Evolutionary conservation across 2,888 invertebrate species (phyloP).

Genomic region (Agriotes lineatus): DNA sequence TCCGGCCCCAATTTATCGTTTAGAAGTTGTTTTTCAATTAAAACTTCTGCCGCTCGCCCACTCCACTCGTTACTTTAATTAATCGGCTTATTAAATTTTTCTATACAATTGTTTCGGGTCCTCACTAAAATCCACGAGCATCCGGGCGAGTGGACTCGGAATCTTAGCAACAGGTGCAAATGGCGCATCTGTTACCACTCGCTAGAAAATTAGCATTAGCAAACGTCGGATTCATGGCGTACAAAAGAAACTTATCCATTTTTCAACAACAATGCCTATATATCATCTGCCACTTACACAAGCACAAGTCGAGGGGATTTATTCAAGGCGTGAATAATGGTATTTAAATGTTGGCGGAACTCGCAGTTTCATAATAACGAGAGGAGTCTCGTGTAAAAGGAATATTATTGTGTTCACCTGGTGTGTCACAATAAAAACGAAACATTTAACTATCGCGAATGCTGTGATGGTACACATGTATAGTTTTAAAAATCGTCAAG

Average conservation of each 20-base stretch:
- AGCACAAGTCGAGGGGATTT: slow-evolving; percentile 6
- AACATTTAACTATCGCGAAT: no score
- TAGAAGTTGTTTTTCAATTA: slow-evolving; percentile 23
- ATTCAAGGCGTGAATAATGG: slow-evolving; percentile 2
- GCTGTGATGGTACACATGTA: no score
- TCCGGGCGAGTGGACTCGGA: background rate
- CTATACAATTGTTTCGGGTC: background rate
- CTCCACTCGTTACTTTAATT: slow-evolving; percentile 16
- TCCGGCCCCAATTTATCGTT: slow-evolving; percentile 14
- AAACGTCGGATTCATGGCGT: background rate
- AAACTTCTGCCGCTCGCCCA: slow-evolving; percentile 14
- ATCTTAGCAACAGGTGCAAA: slow-evolving; percentile 15
- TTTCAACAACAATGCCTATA: slow-evolving; percentile 3
- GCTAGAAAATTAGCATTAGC: slow-evolving; percentile 13
- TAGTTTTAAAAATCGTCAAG: no score
- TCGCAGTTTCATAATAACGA: background rate
- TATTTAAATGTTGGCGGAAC: background rate
- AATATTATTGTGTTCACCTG: no score
- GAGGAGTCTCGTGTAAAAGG: no score
- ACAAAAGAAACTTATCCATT: slow-evolving; percentile 18
- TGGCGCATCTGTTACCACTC: slow-evolving; percentile 2
- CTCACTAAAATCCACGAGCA: background rate
- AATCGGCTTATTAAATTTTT: slow-evolving; percentile 8
- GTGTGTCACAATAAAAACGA: no score
- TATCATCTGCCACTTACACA: slow-evolving; percentile 11